A percentile compares a stretch with the other conserved stretches of the same genome.
These are phyloP conservation scores for Thaumatotibia leucotreta DNA, from an alignment of 1,140 invertebrate genomes.

Conservation along the genomic window DNA sequence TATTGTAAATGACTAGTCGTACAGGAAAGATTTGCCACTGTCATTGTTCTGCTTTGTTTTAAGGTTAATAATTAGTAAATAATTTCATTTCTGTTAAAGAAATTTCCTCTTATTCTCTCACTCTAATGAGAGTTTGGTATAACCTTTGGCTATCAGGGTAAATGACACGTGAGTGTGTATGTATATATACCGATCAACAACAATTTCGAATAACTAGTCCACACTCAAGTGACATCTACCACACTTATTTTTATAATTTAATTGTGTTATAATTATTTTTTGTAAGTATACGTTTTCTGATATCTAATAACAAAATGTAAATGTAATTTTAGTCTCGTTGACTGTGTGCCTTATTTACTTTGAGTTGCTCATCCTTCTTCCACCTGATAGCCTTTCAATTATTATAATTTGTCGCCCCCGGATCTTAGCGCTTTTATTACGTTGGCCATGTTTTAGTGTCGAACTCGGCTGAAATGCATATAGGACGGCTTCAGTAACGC, in stretches of 20 bases:
- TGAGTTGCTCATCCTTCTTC: conserved; percentile 56
- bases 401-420: conserved; percentile 26
- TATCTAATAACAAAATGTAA: conserved; percentile 26
- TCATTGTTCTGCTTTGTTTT: conserved; percentile 66
- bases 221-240: neutral
- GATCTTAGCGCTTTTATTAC: conserved; percentile 12
- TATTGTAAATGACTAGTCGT: conserved; percentile 63
- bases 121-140: neutral
- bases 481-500: neutral
- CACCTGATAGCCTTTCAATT: conserved; percentile 46
- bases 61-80: conserved; percentile 72
- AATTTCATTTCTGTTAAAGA: conserved; percentile 56
- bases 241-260: neutral
- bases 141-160: conserved; percentile 3
- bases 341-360: conserved; percentile 67
- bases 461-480: neutral
- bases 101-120: conserved; percentile 37
- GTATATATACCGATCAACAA: neutral
- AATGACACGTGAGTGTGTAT: neutral
- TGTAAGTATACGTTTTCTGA: conserved; percentile 20
- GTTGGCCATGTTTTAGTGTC: neutral
- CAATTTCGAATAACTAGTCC: neutral
- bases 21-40: conserved; percentile 70
- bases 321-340: conserved; percentile 36
- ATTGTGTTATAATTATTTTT: conserved; percentile 15